These are phyloP conservation scores for Hepsetus odoe DNA, from an alignment of 2,113 vertebrate species.

Conservation along the genomic window DNA sequence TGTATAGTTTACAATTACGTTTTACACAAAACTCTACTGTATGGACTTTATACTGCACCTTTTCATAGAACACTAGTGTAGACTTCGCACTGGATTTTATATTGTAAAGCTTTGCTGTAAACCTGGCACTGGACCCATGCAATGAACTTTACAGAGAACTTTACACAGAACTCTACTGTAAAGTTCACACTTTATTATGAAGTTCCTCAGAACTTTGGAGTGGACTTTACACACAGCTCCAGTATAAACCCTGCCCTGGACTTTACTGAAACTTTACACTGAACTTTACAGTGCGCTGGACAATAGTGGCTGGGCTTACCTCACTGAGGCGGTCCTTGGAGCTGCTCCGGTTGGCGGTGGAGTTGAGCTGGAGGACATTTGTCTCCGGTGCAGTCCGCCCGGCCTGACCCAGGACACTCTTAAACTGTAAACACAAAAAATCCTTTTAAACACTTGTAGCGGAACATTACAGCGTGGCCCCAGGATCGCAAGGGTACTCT, in stretches of 20 bases:
- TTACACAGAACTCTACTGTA: not conserved
- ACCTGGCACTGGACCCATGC: not conserved
- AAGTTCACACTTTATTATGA: not conserved
- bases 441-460: too few relatives aligned
- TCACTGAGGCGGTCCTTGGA: constrained; percentile 94
- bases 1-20: too few relatives aligned
- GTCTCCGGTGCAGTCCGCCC: constrained; percentile 82
- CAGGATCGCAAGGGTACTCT: too few relatives aligned
- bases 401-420: constrained; percentile 78
- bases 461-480: too few relatives aligned
- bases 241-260: not conserved
- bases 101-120: not conserved
- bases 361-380: constrained; percentile 81
- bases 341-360: constrained; percentile 82
- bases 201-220: not conserved
- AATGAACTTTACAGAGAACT: not conserved
- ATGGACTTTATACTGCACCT: not conserved
- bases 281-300: not conserved
- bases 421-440: constrained; percentile 80
- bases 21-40: too few relatives aligned
- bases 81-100: not conserved
- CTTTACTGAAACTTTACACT: not conserved
- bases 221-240: not conserved
- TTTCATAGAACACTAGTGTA: not conserved
- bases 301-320: constrained; percentile 76